Evolutionary conservation across 1,140 invertebrate species (phyloP).

Genomic region (Diorhabda elongata): DNA sequence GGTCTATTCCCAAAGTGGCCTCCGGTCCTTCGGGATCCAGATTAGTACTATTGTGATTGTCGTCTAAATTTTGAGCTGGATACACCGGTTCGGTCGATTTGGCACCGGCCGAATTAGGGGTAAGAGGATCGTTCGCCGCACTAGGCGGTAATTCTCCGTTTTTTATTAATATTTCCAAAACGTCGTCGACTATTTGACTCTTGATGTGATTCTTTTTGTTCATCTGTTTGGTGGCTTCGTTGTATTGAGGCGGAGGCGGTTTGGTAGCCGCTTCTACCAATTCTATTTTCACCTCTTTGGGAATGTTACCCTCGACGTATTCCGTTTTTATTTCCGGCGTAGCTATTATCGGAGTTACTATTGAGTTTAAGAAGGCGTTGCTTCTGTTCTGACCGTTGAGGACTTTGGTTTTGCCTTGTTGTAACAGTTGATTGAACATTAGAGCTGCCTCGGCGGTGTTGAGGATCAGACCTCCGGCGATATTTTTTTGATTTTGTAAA

Average conservation of each 20-base stretch:
- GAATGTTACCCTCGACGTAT: constrained; percentile 45
- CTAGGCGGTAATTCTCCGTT: constrained; percentile 88
- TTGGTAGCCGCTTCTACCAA: constrained; percentile 49
- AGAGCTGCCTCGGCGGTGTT: constrained; percentile 42
- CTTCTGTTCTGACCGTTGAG: constrained; percentile 45
- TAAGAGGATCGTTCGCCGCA: constrained; percentile 72
- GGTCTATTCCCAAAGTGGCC: constrained; percentile 43
- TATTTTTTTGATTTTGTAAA: constrained; percentile 45
- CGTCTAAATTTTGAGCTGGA: constrained; percentile 44
- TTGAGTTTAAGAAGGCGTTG: constrained; percentile 51
- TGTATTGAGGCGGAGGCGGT: constrained; percentile 61
- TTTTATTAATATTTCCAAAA: constrained; percentile 91
- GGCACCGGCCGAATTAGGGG: constrained; percentile 56
- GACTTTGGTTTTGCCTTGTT: constrained; percentile 43
- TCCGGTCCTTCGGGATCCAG: constrained; percentile 49
- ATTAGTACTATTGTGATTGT: constrained; percentile 45
- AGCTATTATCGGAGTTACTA: constrained; percentile 37
- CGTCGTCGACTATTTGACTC: constrained; percentile 88
- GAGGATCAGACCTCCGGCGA: constrained; percentile 36
- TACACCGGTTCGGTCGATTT: constrained; percentile 36
- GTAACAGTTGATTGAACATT: constrained; percentile 46
- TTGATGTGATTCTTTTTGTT: constrained; percentile 62
- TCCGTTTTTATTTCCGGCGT: constrained; percentile 32
- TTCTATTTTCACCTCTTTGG: constrained; percentile 42
- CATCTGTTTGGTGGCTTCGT: constrained; percentile 65